Evolutionary conservation across 2,113 vertebrate genomes (phyloP), one percentile per base, ranked within the genome.

Genomic region (Cyanocitta stelleri): DNA sequence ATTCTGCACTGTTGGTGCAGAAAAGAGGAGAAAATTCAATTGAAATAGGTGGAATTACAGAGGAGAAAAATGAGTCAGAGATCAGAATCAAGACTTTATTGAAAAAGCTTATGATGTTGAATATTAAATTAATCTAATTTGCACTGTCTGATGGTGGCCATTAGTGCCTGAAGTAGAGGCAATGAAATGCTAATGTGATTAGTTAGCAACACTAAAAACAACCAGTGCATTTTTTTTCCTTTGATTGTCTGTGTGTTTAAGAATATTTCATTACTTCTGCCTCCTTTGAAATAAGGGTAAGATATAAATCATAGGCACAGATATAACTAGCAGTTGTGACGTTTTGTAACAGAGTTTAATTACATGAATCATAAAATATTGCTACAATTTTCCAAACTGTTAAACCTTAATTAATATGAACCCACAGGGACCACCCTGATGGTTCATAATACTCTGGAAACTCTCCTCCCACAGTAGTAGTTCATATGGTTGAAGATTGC

Each of bases 331-430:
- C 3, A n/a, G 95, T 98, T 98, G 97, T 98, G 98, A 98, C 97
- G 97, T 98, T 98, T 97, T 95, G 97, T 97, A 98, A 97, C 96
- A 95, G 97, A 98, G 97, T 98, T 98, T 98, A 98, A 98, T 98
- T 98, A 98, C 98, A 98, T 97, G 98, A 98, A 98, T 98, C 97
- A 98, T 98, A 98, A 98, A 98, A 98, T 98, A 98, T 98, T 98
- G 98, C 97, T 97, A 98, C 98, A 98, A 98, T 98, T 98, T 98
- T 98, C 98, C 97, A 98, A 98, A 98, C 97, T 97, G 97, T 98
- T 98, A 98, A 98, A 97, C 97, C 97, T 98, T 98, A 98, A 98
- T 98, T 98, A 98, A 98, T 98, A 98, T 97, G 98, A 98, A 98
- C 97, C 98, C 97, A 97, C 93, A 96, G 97, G 97, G 97, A 98